These are phyloP conservation scores for Pelodiscus sinensis DNA, from an alignment of 2,113 vertebrate species.

Conservation along the genomic window DNA sequence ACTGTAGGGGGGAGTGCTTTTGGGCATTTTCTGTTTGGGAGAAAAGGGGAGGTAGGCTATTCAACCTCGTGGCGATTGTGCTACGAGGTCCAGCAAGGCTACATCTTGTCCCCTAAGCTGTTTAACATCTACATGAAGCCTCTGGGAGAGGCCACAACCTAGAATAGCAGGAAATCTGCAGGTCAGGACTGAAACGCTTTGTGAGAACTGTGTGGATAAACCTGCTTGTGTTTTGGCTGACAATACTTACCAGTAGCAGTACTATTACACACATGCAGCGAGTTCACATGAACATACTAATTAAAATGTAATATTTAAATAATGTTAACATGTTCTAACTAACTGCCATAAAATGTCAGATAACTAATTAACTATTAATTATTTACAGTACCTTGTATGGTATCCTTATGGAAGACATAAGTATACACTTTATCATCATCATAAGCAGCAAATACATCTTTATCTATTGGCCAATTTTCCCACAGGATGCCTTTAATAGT, in stretches of 20 bases:
- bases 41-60: too few species aligned
- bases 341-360: not conserved
- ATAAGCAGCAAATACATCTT: slow-evolving; percentile 91
- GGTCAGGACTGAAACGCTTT: slow-evolving; percentile 1
- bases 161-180: not conserved
- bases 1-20: too few species aligned
- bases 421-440: slow-evolving; percentile 95
- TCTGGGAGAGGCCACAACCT: not conserved
- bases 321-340: not conserved
- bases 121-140: too few species aligned
- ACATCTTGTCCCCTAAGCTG: too few species aligned
- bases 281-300: not conserved
- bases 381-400: slow-evolving; percentile 88
- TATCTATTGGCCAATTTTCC: slow-evolving; percentile 94
- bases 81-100: too few species aligned
- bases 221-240: not conserved
- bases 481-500: slow-evolving; percentile 94
- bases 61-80: too few species aligned
- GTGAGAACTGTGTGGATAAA: not conserved
- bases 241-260: not conserved
- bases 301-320: not conserved
- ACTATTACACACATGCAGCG: not conserved
- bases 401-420: slow-evolving; percentile 91
- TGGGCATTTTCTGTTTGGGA: too few species aligned
- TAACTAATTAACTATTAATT: not conserved